phyloP scores from a whole-genome alignment of 1,140 invertebrate species.

The Drepana arcuata region DNA sequence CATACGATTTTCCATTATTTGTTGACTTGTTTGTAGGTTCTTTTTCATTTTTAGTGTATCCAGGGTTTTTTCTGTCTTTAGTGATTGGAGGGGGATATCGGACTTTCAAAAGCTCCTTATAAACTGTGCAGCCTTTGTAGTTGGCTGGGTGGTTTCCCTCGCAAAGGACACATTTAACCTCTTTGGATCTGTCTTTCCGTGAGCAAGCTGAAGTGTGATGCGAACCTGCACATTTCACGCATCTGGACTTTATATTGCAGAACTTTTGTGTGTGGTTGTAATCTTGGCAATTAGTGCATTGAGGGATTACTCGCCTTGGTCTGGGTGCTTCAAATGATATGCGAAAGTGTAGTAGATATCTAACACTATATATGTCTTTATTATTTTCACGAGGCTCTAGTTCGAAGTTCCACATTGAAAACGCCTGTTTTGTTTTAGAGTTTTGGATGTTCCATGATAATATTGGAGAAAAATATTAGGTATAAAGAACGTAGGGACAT shows the following conservation, averaged over 20 bases:
- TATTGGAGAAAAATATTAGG: too few relatives aligned
- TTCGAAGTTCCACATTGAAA: too few relatives aligned
- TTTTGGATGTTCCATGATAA: too few relatives aligned
- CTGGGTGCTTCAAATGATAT: neutral
- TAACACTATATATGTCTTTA: neutral
- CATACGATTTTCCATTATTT: too few relatives aligned
- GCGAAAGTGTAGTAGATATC: neutral
- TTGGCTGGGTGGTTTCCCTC: slow-evolving; percentile 5
- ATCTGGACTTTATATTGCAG: slow-evolving; percentile 6
- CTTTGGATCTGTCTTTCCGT: neutral
- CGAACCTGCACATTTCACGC: slow-evolving; percentile 6
- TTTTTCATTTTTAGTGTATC: too few relatives aligned
- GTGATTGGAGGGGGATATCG: too few relatives aligned
- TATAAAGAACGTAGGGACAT: too few relatives aligned
- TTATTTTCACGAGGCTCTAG: neutral
- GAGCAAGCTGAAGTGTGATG: slow-evolving; percentile 5
- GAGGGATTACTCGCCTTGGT: slow-evolving; percentile 3
- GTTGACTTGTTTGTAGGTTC: neutral
- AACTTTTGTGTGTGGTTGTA: slow-evolving; percentile 11
- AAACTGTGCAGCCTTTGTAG: slow-evolving; percentile 11
- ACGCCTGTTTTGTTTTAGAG: too few relatives aligned
- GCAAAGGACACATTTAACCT: too few relatives aligned
- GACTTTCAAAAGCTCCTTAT: slow-evolving; percentile 6
- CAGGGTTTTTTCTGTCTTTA: too few relatives aligned
- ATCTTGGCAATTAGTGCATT: slow-evolving; percentile 7